Conservation (phyloP, 92 coral and sea anemone genomes). For the Virgularia gustaviana region DNA sequence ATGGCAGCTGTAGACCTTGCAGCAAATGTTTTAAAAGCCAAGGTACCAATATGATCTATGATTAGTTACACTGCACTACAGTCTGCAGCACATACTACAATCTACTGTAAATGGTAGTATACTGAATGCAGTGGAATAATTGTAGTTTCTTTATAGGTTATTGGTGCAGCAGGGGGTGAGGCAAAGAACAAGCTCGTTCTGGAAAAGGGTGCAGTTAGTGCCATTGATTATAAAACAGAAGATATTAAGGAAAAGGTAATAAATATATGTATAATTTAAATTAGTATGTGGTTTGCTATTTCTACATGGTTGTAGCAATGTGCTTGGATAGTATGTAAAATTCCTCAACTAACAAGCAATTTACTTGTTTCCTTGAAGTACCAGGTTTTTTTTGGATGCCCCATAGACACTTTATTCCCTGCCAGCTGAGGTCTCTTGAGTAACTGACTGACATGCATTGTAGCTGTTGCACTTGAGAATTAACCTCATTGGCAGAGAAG, state of each 20-base stretch:
- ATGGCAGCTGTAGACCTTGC: conserved; percentile 89
- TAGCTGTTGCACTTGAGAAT: too few relatives aligned
- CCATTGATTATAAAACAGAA: conserved; percentile 67
- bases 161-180: conserved; percentile 75
- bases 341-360: not conserved
- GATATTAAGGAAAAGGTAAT: conserved; percentile 78
- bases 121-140: not conserved
- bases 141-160: conserved; percentile 52
- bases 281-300: not conserved
- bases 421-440: not conserved
- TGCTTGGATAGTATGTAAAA: not conserved
- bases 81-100: not conserved
- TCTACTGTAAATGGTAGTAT: not conserved
- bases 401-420: too few relatives aligned
- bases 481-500: too few relatives aligned
- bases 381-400: too few relatives aligned
- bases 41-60: conserved; percentile 50
- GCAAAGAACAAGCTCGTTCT: conserved; percentile 50
- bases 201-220: conserved; percentile 56
- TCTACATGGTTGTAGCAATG: not conserved
- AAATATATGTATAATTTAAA: too few relatives aligned
- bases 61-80: not conserved
- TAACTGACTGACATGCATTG: not conserved
- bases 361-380: too few relatives aligned
- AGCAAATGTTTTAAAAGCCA: conserved; percentile 78